phyloP scores from a whole-genome alignment of 2,797 vertebrate genomes.

The Anabas testudineus region DNA sequence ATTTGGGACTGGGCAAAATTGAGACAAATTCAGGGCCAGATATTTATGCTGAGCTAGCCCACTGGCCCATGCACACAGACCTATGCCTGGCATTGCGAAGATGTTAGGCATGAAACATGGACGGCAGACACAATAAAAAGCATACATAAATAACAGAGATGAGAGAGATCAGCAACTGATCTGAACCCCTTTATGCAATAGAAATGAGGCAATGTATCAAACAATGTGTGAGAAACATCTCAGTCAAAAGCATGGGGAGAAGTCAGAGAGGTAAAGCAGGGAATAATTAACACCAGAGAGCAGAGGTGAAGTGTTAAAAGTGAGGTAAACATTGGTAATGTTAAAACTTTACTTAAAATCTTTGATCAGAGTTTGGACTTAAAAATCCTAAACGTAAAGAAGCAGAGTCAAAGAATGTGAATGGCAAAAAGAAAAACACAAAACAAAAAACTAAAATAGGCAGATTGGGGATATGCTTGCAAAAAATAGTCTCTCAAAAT shows the following conservation, averaged over 20 bases:
- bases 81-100: slow-evolving; percentile 65
- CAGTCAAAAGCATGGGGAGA: slow-evolving; percentile 20
- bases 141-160: slow-evolving; percentile 73
- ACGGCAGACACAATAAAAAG: slow-evolving; percentile 45
- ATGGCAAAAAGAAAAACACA: slow-evolving; percentile 35
- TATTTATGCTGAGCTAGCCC: slow-evolving; percentile 21
- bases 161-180: slow-evolving; percentile 42
- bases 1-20: slow-evolving; percentile 18
- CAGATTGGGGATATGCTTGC: background rate
- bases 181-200: background rate
- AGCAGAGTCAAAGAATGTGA: slow-evolving; percentile 24
- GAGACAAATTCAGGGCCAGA: slow-evolving; percentile 33
- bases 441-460: too few relatives aligned
- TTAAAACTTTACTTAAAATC: slow-evolving; percentile 17
- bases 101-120: slow-evolving; percentile 72
- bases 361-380: slow-evolving; percentile 7
- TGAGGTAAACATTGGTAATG: slow-evolving; percentile 24
- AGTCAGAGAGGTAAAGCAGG: slow-evolving; percentile 19
- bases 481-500: background rate
- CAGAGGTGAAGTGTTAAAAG: slow-evolving; percentile 40
- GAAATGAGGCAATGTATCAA: background rate
- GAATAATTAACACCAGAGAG: slow-evolving; percentile 28
- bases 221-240: background rate
- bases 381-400: slow-evolving; percentile 1
- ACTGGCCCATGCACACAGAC: slow-evolving; percentile 74